These are phyloP conservation scores for Chiloscyllium punctatum DNA, from an alignment of 2,797 vertebrate species.

Conservation along the genomic window DNA sequence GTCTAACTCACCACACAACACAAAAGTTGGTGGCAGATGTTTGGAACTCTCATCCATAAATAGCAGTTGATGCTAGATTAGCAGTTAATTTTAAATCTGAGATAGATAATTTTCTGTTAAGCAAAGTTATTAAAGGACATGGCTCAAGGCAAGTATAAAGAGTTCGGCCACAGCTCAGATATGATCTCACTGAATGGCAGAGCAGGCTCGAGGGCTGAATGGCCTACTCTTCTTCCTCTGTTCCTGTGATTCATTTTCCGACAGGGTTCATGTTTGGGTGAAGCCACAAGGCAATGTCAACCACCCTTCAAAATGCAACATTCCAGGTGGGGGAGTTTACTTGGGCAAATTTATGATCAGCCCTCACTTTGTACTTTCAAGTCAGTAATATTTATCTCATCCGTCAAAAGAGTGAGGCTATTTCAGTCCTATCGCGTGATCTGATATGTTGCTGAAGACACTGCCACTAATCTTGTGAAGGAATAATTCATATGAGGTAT, in stretches of 20 bases:
- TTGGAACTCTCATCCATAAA: too few relatives aligned
- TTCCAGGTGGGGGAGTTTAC: background rate
- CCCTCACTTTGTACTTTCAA: background rate
- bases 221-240: too few relatives aligned
- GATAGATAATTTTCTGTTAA: too few relatives aligned
- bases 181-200: too few relatives aligned
- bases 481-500: slow-evolving; percentile 51
- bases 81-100: too few relatives aligned
- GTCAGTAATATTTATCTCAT: background rate
- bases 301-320: background rate
- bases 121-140: too few relatives aligned
- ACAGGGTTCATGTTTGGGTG: background rate
- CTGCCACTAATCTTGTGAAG: background rate
- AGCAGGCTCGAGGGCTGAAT: too few relatives aligned
- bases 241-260: background rate
- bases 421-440: background rate
- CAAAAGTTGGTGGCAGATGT: too few relatives aligned
- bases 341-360: background rate
- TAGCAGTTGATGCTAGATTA: too few relatives aligned
- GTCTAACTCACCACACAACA: background rate
- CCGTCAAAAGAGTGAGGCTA: background rate
- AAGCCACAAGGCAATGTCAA: background rate
- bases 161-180: too few relatives aligned
- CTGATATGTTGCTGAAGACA: background rate
- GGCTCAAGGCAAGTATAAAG: too few relatives aligned